Percentiles rank a stretch among this genome's conserved stretches.
phyloP scores from a whole-genome alignment of 2,113 vertebrate species.

The Bucco capensis region DNA sequence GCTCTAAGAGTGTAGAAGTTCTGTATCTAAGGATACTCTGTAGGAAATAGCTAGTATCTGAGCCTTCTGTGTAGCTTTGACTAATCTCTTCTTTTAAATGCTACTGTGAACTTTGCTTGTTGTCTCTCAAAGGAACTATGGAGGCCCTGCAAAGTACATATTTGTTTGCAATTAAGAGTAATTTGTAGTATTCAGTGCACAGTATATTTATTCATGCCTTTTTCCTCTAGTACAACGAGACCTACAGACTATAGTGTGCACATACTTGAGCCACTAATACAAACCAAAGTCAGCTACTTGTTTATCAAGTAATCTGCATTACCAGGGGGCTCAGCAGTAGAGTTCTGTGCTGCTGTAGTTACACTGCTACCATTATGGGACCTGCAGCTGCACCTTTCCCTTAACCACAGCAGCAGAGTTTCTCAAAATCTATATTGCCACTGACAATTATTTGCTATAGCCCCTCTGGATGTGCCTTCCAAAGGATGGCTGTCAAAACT shows the following conservation, averaged over 20 bases:
- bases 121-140: background rate
- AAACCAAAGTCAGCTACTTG: background rate
- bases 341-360: background rate
- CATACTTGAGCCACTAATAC: background rate
- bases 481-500: background rate
- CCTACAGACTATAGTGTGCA: background rate
- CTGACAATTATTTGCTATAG: background rate
- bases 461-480: background rate
- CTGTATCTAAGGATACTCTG: background rate
- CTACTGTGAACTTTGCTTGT: background rate
- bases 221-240: background rate
- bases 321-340: background rate
- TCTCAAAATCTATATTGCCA: background rate
- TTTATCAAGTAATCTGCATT: background rate
- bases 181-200: background rate
- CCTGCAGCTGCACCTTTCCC: background rate
- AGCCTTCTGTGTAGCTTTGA: background rate
- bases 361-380: background rate
- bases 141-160: background rate
- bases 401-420: background rate
- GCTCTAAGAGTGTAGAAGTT: background rate
- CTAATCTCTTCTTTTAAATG: background rate
- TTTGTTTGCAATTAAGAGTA: background rate
- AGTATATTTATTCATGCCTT: background rate
- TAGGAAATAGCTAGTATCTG: background rate